Evolutionary conservation across 37 sponge, comb jelly and placozoan species (phyloP).

Genomic region (Aplysina aerophoba): DNA sequence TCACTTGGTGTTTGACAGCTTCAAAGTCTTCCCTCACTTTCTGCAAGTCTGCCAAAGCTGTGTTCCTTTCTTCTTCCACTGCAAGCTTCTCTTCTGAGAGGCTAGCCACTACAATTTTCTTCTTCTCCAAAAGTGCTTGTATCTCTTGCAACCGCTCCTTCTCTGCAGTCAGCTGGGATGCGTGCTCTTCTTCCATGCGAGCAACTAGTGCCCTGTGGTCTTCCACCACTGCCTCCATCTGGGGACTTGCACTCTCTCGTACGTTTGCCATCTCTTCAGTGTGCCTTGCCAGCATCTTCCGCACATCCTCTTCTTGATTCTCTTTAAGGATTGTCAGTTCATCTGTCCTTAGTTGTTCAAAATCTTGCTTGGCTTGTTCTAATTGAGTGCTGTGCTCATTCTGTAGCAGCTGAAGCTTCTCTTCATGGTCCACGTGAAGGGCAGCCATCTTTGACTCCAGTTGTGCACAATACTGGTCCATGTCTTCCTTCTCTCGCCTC

Average conservation of each 20-base stretch:
- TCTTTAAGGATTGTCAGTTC: neutral
- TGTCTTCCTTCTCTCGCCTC: no score
- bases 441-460: conserved; percentile 19
- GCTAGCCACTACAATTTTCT: neutral
- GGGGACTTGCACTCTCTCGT: neutral
- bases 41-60: neutral
- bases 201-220: neutral
- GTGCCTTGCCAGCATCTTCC: neutral
- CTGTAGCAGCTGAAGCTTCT: neutral
- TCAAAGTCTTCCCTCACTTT: conserved; percentile 1
- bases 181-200: no score
- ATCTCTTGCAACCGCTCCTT: neutral
- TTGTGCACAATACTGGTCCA: neutral
- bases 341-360: neutral
- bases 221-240: neutral
- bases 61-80: neutral
- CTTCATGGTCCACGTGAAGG: neutral
- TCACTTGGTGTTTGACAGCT: neutral
- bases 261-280: neutral
- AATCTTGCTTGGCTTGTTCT: neutral
- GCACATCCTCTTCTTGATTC: neutral
- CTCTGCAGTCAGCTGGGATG: no score
- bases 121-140: neutral
- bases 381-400: conserved; percentile 14
- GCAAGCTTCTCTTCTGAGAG: neutral